Evolutionary conservation across 2,797 vertebrate genomes (phyloP), one percentile per base, ranked within the genome.

Genomic region (Morus bassanus): DNA sequence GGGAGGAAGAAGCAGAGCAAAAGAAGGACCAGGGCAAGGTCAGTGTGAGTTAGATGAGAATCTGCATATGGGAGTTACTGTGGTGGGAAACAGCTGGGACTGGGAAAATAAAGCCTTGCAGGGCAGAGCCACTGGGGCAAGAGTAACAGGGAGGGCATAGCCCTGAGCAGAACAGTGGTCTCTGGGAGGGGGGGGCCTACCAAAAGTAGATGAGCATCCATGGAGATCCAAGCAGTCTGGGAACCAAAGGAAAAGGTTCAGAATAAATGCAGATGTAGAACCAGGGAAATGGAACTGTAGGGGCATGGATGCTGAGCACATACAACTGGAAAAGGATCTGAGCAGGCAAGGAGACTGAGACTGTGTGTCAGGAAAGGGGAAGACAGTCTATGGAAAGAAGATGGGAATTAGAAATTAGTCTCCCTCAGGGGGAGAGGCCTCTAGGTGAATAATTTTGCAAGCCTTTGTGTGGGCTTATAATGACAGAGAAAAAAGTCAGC

Each of bases 181-280:
- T 78, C 45, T n/a, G 65, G 54, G 46, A 53, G 30, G 4, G 5
- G 11, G 11, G 57, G 7, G 19, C 70, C 87, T 93, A 89, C 82
- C 35, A 3, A 91, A 77, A 56, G 15, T 0, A 64, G 64, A 3
- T 90, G 93, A 89, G 41, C 60, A 91, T 92, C 75, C 63, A 81
- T 68, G 76, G 88, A 93, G 50, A 60, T 93, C 89, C 72, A 25
- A 91, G 78, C 50, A 88, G 95, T 85, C 84, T 93, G 78, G 60
- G 46, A 83, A 90, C 53, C 91, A 95, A 91, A 93, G 90, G 72
- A 96, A 93, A 96, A 95, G 18, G 41, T 88, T 92, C 64, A 93
- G 78, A 92, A 89, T 85, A 89, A 91, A 91, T 84, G 81, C 11
- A 90, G 53, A 68, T 28, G 18, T 33, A 92, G 73, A 89, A 59